A percentile compares a stretch with the other conserved stretches of the same genome.
phyloP scores from a whole-genome alignment of 2,797 vertebrate genomes.

The Chelonia mydas region DNA sequence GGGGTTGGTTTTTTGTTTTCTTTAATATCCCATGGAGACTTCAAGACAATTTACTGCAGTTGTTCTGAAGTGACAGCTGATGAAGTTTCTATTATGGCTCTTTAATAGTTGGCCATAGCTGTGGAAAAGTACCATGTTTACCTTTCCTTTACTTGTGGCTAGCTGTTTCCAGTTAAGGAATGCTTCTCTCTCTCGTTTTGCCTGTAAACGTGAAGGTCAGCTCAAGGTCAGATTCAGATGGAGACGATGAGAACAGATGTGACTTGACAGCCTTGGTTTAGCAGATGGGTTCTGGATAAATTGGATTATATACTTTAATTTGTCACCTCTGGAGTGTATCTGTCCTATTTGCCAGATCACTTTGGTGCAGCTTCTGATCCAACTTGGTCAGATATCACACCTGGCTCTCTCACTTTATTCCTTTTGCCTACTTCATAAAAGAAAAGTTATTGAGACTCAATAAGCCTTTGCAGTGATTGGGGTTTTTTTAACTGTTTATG shows the following conservation, averaged over 20 bases:
- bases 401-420: background rate
- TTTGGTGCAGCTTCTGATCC: background rate
- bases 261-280: constrained; percentile 27
- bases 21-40: constrained; percentile 28
- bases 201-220: constrained; percentile 27
- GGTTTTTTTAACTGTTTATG: background rate
- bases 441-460: background rate
- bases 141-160: background rate
- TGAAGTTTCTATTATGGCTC: constrained; percentile 59
- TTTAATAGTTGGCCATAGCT: constrained; percentile 33
- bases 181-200: background rate
- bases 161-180: background rate
- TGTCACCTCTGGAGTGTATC: constrained; percentile 27
- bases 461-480: background rate
- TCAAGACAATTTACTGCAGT: constrained; percentile 42
- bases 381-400: background rate
- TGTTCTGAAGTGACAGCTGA: constrained; percentile 16
- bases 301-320: constrained; percentile 59
- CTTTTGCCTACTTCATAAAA: constrained; percentile 4
- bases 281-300: constrained; percentile 52
- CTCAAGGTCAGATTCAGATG: constrained; percentile 27
- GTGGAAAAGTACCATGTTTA: constrained; percentile 4
- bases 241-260: background rate
- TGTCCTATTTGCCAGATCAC: background rate
- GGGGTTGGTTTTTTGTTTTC: background rate